Conservation (phyloP, 2,797 vertebrate genomes). For the Eutrigla gurnardus region DNA sequence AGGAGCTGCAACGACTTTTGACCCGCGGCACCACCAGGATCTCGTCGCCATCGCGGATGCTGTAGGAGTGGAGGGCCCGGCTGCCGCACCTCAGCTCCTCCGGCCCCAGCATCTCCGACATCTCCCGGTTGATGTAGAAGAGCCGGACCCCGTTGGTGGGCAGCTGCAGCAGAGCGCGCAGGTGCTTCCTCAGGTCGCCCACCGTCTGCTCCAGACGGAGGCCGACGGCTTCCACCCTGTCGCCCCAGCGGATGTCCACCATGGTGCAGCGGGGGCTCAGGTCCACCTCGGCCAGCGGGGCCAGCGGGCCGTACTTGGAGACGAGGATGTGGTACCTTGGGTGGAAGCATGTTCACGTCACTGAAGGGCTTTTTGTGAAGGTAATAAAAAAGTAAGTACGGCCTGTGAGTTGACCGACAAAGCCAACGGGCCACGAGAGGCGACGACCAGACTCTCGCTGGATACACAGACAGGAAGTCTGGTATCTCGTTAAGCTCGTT, state of each 20-base stretch:
- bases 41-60: constrained; percentile 95
- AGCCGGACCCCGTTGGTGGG: constrained; percentile 91
- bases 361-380: background rate
- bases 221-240: constrained; percentile 88
- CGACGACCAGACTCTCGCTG: no score
- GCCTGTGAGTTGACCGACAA: no score
- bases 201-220: constrained; percentile 96
- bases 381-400: no score
- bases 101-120: constrained; percentile 85
- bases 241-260: constrained; percentile 92
- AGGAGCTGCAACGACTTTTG: constrained; percentile 71
- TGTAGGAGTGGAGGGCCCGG: constrained; percentile 93
- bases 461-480: no score
- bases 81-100: constrained; percentile 93
- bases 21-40: constrained; percentile 91
- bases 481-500: no score
- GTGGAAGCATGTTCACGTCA: constrained; percentile 8
- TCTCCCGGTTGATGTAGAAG: constrained; percentile 92
- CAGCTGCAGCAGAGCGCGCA: constrained; percentile 89
- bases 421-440: no score
- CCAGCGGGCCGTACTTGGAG: constrained; percentile 92
- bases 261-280: constrained; percentile 89
- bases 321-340: constrained; percentile 91
- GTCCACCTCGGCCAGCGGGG: constrained; percentile 94
- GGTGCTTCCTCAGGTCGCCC: constrained; percentile 92